Evolutionary conservation across 2,888 invertebrate species (phyloP).

Genomic region (Mesoligia furuncula): DNA sequence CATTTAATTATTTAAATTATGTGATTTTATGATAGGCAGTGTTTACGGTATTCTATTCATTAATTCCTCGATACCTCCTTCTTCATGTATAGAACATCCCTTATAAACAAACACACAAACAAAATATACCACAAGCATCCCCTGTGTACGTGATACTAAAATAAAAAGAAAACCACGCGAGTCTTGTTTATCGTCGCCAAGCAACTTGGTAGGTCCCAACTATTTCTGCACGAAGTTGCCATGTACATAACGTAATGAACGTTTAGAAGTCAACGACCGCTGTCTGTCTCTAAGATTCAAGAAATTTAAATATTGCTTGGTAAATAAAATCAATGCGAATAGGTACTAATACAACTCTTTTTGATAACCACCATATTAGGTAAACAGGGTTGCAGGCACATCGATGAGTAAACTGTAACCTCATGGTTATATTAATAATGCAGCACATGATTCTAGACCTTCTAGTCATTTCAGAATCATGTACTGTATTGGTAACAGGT

Average conservation of each 20-base stretch:
- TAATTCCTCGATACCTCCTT: neutral
- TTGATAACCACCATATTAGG: neutral
- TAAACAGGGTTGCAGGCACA: neutral
- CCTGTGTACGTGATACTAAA: slow-evolving; percentile 39
- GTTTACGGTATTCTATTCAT: neutral
- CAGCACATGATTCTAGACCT: neutral
- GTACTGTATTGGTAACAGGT: too few relatives aligned
- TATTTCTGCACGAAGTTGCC: slow-evolving; percentile 47
- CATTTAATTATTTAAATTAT: too few relatives aligned
- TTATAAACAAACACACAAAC: neutral
- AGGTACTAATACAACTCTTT: neutral
- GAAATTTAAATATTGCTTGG: slow-evolving; percentile 36
- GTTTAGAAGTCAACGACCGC: slow-evolving; percentile 35
- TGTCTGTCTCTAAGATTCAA: slow-evolving; percentile 16
- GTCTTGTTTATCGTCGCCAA: slow-evolving; percentile 34
- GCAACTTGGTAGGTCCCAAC: slow-evolving; percentile 24
- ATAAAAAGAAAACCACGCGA: slow-evolving; percentile 22
- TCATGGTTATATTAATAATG: too few relatives aligned
- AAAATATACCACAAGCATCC: slow-evolving; percentile 17
- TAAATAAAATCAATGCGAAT: neutral
- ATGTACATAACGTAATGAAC: slow-evolving; percentile 48
- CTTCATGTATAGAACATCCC: neutral
- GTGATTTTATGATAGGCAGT: too few relatives aligned
- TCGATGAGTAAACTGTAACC: neutral
- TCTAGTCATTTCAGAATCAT: neutral